Percentiles rank a stretch among this genome's conserved stretches.
Evolutionary conservation across 2,113 vertebrate genomes (phyloP).

Genomic region (Carettochelys insculpta): DNA sequence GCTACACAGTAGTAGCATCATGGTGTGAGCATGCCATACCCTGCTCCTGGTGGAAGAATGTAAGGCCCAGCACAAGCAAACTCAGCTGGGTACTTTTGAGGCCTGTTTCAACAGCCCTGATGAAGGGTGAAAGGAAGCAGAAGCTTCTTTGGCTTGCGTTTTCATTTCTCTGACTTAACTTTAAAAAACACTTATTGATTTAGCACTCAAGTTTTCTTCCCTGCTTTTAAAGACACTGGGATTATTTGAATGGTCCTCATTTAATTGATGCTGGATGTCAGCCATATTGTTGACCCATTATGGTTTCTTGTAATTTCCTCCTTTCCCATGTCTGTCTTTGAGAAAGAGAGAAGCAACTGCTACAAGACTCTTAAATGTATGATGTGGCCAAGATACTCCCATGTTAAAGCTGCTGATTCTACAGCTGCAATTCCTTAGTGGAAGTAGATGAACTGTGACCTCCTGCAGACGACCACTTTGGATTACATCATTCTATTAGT

Average conservation of each 20-base stretch:
- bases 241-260: constrained; percentile 3
- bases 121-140: neutral
- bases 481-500: constrained; percentile 54
- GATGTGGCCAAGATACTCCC: neutral
- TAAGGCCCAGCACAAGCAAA: neutral
- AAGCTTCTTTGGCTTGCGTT: neutral
- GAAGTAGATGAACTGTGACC: constrained; percentile 55
- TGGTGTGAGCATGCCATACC: neutral
- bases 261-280: neutral
- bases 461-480: constrained; percentile 11
- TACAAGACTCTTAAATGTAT: constrained; percentile 2
- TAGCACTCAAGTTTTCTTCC: neutral
- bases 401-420: neutral
- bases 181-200: neutral
- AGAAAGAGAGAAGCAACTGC: constrained; percentile 3
- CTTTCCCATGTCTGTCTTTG: constrained; percentile 19
- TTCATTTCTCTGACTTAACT: neutral
- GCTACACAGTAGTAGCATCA: neutral
- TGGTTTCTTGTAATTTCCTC: neutral
- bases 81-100: neutral
- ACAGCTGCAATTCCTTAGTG: constrained; percentile 58
- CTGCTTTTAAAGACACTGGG: neutral
- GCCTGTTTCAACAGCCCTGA: neutral
- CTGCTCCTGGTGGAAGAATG: neutral
- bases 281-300: constrained; percentile 2